Percentiles rank a stretch among this genome's conserved stretches.
These are phyloP conservation scores for Heliothis peltigera DNA, from an alignment of 2,888 invertebrate genomes.

Conservation along the genomic window DNA sequence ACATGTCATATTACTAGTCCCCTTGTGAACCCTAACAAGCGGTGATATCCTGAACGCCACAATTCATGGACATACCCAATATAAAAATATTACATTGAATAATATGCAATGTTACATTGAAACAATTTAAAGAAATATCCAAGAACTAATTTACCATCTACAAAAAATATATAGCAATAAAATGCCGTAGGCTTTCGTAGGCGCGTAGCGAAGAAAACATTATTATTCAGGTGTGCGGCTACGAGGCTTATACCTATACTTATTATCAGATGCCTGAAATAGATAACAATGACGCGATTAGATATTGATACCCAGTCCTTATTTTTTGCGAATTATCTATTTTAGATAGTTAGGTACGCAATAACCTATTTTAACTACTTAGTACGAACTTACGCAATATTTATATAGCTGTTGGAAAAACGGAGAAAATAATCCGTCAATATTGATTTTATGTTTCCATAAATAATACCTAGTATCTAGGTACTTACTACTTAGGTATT, in stretches of 20 bases:
- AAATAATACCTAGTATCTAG: no score
- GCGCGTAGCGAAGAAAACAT: conserved; percentile 30
- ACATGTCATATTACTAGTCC: conserved; percentile 65
- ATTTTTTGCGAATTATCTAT: neutral
- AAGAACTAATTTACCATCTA: no score
- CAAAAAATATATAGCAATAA: no score
- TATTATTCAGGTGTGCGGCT: conserved; percentile 6
- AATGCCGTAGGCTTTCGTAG: conserved; percentile 36
- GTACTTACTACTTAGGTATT: no score
- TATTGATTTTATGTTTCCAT: no score
- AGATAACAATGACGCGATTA: neutral
- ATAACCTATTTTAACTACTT: neutral
- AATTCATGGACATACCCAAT: conserved; percentile 15
- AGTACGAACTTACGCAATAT: neutral
- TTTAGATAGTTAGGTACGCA: neutral
- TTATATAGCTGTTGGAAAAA: neutral
- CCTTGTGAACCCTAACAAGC: conserved; percentile 69
- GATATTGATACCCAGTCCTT: neutral
- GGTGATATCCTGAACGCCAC: conserved; percentile 65
- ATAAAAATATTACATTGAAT: no score
- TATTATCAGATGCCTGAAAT: neutral
- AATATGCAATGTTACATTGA: conserved; percentile 18
- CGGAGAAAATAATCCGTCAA: neutral
- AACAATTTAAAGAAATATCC: neutral
- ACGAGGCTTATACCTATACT: conserved; percentile 18